Conservation (phyloP, 2,888 invertebrate genomes). For the Stenurella melanura region DNA sequence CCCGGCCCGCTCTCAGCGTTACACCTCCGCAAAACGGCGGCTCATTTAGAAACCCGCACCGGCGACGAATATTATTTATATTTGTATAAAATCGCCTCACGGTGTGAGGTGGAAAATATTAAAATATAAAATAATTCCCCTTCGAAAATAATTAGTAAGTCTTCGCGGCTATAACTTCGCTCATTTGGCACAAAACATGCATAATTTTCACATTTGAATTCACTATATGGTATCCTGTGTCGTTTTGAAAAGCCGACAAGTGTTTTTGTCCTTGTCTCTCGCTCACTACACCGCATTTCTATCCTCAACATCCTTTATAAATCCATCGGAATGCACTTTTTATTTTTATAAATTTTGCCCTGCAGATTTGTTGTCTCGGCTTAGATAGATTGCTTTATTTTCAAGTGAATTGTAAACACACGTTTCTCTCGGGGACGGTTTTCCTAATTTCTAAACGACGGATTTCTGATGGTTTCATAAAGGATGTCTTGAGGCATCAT, state of each 20-base stretch:
- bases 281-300: not conserved
- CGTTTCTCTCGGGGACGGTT: not conserved
- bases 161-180: constrained; percentile 60
- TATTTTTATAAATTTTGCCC: constrained; percentile 26
- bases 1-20: constrained; percentile 9
- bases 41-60: not conserved
- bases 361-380: constrained; percentile 8
- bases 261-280: constrained; percentile 41
- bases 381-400: constrained; percentile 33
- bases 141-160: constrained; percentile 68
- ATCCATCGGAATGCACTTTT: constrained; percentile 22
- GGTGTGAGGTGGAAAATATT: constrained; percentile 67
- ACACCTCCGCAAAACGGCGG: constrained; percentile 15
- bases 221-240: constrained; percentile 67
- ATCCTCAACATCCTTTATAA: constrained; percentile 20
- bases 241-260: constrained; percentile 58
- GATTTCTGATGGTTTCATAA: too few species aligned
- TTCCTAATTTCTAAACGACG: not conserved
- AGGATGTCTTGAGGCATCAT: too few species aligned
- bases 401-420: not conserved
- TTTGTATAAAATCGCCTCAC: constrained; percentile 48
- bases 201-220: constrained; percentile 72
- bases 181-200: constrained; percentile 68
- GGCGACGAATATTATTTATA: constrained; percentile 44
- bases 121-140: constrained; percentile 59